Evolutionary conservation across 2,113 vertebrate genomes (phyloP).

Genomic region (Proteles cristata): DNA sequence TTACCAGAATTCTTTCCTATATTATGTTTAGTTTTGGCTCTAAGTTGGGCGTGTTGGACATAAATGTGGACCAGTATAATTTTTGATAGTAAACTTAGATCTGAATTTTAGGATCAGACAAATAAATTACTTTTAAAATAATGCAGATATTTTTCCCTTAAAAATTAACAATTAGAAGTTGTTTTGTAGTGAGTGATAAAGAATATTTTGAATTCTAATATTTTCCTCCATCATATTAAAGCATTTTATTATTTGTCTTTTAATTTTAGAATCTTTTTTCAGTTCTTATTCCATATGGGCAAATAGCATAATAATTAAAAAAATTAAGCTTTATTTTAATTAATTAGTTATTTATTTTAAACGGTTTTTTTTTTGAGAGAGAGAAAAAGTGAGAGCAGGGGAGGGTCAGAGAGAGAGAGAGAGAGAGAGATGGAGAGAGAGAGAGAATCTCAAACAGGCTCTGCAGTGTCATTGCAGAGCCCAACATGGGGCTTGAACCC

Average conservation of each 20-base stretch:
- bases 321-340: not conserved
- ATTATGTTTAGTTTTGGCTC: not conserved
- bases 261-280: not conserved
- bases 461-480: too few species aligned
- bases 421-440: too few species aligned
- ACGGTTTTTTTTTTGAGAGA: not conserved
- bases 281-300: not conserved
- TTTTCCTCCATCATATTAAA: not conserved
- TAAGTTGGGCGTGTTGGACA: not conserved
- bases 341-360: not conserved
- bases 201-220: conserved; percentile 26
- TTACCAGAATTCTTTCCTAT: not conserved
- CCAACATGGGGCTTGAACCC: too few species aligned
- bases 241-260: conserved; percentile 2
- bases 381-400: too few species aligned
- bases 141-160: not conserved
- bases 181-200: not conserved
- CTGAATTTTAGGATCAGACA: conserved; percentile 4
- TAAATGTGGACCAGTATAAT: not conserved
- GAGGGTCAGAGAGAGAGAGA: not conserved
- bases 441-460: too few species aligned
- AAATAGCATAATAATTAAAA: not conserved
- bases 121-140: not conserved
- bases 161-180: not conserved
- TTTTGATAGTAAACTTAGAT: not conserved